Base-by-base conservation (phyloP, 2,888 invertebrate species). In the Monoplex corrugatus region DNA sequence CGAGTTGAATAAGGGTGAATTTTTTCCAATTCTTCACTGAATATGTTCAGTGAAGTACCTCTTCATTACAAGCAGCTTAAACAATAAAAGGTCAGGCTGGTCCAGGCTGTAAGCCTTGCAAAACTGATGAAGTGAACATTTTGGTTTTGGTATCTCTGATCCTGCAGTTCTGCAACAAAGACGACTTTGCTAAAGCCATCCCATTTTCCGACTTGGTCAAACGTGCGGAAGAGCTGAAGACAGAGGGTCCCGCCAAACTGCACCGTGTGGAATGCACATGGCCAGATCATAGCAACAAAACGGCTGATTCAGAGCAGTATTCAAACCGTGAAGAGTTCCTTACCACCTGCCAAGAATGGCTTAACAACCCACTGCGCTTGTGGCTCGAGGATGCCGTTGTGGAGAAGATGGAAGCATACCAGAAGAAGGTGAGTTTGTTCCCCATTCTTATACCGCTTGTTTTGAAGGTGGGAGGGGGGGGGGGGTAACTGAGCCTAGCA, bases 321-420 rank as follows among this genome's bases (percentile, higher is more conserved):
- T 10, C n/a, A 32, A 19, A 32, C 10, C 44, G 23, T 10, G 19
- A 3, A 1, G 40, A 44, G 6, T 5, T 32, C 32, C 72, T 40
- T n/a, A 13, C 5, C 1, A 28, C 16, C 35, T 35, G 10, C 13
- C 6, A 63, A 44, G 32, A 40, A 16, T 88, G 88, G 88, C 0
- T 68, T 19, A 19, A 0, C 23, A 68, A 88, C 45, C 80, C 80
- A 0, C 44, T 83, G 40, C 57, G 57, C 2, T 68, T 43, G 5
- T 88, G 88, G 88, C 13, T 88, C 23, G 88, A 88, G 45, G 88
- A 88, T 38, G 88, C 88, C 32, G 72, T 88, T 6, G 68, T 88
- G 35, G 83, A 88, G 43, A 10, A 23, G 32, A 63, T 88, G 43
- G 88, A 72, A 32, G n/a, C 28, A n/a, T 57, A 83, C 13, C 6